Conservation (phyloP, 2,113 vertebrate genomes). For the Gnathochromis pfefferi region DNA sequence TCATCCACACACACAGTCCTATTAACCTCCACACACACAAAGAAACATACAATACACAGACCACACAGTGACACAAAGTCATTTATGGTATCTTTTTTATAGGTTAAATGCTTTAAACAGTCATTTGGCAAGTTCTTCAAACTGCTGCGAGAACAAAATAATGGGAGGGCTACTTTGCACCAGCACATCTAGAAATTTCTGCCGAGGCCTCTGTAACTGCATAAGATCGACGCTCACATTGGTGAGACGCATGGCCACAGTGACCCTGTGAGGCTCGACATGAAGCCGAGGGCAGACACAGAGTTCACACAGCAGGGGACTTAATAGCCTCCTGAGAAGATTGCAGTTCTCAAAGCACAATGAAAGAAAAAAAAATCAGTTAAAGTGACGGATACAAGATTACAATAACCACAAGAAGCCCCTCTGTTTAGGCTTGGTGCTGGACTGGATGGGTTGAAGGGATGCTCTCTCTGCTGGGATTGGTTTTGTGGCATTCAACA, state of each 20-base stretch:
- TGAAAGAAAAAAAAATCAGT: neutral
- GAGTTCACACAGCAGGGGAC: neutral
- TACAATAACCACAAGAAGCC: neutral
- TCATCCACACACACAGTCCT: slow-evolving; percentile 7
- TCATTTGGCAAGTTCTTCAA: neutral
- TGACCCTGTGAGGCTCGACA: neutral
- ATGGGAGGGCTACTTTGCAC: neutral
- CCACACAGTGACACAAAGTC: neutral
- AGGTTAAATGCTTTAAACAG: neutral
- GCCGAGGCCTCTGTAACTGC: neutral
- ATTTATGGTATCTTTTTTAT: neutral
- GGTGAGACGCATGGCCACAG: neutral
- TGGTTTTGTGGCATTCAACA: neutral
- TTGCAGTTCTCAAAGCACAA: neutral
- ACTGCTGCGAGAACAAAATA: neutral
- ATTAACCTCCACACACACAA: slow-evolving; percentile 12
- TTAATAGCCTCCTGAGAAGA: neutral
- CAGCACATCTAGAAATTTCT: neutral
- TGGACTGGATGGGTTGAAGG: neutral
- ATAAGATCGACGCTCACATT: neutral
- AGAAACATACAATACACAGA: neutral
- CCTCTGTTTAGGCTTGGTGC: neutral
- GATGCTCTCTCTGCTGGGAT: neutral
- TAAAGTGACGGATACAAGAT: neutral
- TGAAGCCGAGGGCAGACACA: neutral